Percentiles rank a stretch among this genome's conserved stretches.
Conservation (phyloP, 2,797 vertebrate species). For the Zalophus californianus region DNA sequence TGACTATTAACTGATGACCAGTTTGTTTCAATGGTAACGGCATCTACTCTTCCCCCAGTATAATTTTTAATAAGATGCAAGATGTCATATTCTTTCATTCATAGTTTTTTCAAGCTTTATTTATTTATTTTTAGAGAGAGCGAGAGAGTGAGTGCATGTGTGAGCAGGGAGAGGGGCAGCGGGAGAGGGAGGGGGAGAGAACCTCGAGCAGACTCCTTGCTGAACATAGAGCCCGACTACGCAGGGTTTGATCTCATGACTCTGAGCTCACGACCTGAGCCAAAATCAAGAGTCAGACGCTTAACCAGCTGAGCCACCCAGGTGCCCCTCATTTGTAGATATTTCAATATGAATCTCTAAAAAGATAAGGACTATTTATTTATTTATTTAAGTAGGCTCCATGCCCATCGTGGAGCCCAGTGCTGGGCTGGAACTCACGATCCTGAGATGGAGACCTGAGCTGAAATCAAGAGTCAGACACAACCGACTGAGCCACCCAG, state of each 20-base stretch:
- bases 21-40: neutral
- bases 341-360: constrained; percentile 33
- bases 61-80: constrained; percentile 41
- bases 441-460: neutral
- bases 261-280: neutral
- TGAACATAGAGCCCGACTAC: neutral
- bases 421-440: neutral
- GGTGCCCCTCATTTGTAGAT: neutral
- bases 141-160: neutral
- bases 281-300: neutral
- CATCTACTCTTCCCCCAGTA: neutral
- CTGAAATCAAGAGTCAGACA: neutral
- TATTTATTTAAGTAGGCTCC: neutral
- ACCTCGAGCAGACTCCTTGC: neutral
- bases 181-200: neutral
- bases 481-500: neutral
- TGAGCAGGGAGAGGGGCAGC: neutral
- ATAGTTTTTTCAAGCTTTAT: neutral
- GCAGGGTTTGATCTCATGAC: neutral
- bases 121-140: neutral
- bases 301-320: neutral
- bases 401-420: neutral
- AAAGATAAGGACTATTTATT: neutral
- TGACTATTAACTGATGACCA: neutral
- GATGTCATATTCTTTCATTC: constrained; percentile 9